Percentiles rank a stretch among this genome's conserved stretches.
These are phyloP conservation scores for Lampropteryx suffumata DNA, from an alignment of 2,888 invertebrate species.

Conservation along the genomic window DNA sequence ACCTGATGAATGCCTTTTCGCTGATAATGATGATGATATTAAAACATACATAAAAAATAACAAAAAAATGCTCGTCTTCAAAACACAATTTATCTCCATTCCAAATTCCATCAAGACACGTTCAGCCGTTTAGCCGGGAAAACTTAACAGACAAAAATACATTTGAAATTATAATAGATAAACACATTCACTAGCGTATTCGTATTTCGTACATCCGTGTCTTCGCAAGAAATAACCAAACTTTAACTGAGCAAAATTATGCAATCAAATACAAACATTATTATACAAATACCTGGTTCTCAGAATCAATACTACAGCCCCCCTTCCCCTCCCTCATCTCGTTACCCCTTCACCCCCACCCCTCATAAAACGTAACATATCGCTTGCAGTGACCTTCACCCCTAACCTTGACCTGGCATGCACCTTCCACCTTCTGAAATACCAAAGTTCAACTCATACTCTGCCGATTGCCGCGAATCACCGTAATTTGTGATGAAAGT, in stretches of 20 bases:
- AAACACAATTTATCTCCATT: too few relatives aligned
- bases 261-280: background rate
- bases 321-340: background rate
- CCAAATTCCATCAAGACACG: too few relatives aligned
- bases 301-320: constrained; percentile 1
- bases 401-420: constrained; percentile 48
- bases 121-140: too few relatives aligned
- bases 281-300: background rate
- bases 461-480: constrained; percentile 1
- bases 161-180: too few relatives aligned
- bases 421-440: constrained; percentile 47
- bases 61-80: too few relatives aligned
- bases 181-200: too few relatives aligned
- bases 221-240: too few relatives aligned
- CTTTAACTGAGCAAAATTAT: background rate
- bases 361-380: constrained; percentile 28
- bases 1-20: too few relatives aligned
- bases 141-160: too few relatives aligned
- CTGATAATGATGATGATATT: too few relatives aligned
- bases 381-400: constrained; percentile 53
- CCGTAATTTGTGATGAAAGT: background rate
- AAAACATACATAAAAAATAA: too few relatives aligned
- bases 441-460: constrained; percentile 53
- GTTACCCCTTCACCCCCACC: background rate
- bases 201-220: too few relatives aligned